These are phyloP conservation scores for Meles meles DNA, from an alignment of 2,113 vertebrate species.

Conservation along the genomic window DNA sequence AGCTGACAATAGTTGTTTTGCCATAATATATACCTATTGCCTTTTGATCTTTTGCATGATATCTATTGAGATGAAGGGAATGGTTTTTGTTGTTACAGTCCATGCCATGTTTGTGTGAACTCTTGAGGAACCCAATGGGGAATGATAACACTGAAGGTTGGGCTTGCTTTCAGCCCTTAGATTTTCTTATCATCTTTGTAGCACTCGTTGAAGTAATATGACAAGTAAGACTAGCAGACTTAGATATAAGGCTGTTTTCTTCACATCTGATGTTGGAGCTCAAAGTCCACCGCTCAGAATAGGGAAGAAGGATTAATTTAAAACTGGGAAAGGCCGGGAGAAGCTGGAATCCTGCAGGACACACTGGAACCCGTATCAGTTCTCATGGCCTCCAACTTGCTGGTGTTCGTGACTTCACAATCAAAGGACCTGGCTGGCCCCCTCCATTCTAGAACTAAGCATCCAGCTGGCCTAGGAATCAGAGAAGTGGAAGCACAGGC, in stretches of 20 bases:
- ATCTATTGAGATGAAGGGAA: not conserved
- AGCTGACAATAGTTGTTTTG: not conserved
- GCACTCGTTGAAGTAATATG: not conserved
- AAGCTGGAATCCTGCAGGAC: not conserved
- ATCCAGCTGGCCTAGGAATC: not conserved
- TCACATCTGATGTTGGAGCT: not conserved
- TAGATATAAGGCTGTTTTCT: not conserved
- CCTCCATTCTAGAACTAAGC: not conserved
- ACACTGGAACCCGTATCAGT: not conserved
- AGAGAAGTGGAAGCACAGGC: not conserved
- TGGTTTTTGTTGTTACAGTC: not conserved
- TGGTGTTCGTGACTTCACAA: not conserved
- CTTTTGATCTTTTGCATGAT: constrained; percentile 22
- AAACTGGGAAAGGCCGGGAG: not conserved
- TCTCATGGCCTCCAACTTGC: not conserved
- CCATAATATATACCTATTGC: not conserved
- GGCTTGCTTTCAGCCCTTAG: not conserved
- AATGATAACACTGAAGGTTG: not conserved
- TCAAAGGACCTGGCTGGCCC: not conserved
- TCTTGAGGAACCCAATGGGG: not conserved
- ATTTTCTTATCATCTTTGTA: constrained; percentile 3
- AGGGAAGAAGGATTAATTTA: not conserved
- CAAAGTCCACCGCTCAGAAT: not conserved
- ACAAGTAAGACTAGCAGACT: not conserved
- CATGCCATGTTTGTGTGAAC: not conserved